These are phyloP conservation scores for Chanos chanos DNA, from an alignment of 2,797 vertebrate genomes.

Conservation along the genomic window DNA sequence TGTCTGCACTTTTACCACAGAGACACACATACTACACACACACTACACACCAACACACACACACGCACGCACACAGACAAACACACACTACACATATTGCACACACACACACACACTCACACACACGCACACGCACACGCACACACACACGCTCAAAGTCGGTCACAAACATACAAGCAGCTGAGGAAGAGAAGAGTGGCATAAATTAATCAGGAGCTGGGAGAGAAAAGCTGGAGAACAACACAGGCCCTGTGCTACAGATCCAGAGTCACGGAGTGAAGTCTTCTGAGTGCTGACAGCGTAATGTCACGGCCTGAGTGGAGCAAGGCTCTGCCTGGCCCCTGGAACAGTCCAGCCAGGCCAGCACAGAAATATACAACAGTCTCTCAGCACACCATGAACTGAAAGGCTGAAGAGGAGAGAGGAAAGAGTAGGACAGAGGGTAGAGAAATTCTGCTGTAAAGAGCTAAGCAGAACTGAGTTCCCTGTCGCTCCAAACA, in stretches of 20 bases:
- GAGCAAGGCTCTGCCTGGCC: constrained; percentile 8
- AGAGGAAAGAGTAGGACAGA: too few relatives aligned
- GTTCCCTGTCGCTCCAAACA: too few relatives aligned
- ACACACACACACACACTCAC: background rate
- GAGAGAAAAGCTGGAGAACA: background rate
- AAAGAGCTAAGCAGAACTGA: too few relatives aligned
- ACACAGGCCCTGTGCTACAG: background rate
- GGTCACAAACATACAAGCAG: background rate
- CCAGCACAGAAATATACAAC: constrained; percentile 16
- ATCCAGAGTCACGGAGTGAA: constrained; percentile 1
- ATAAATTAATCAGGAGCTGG: background rate
- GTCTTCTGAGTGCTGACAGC: background rate
- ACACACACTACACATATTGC: too few relatives aligned
- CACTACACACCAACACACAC: background rate
- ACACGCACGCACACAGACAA: background rate
- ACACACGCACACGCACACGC: background rate
- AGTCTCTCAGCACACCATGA: background rate
- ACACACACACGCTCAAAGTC: background rate
- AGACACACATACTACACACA: too few relatives aligned
- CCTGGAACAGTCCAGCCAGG: background rate
- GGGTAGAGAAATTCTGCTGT: too few relatives aligned
- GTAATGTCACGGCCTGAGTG: constrained; percentile 20
- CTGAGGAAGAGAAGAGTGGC: background rate
- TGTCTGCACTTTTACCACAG: too few relatives aligned
- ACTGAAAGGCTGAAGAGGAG: too few relatives aligned